phyloP scores from a whole-genome alignment of 2,113 vertebrate genomes.

The Psittacula cyanocephala region DNA sequence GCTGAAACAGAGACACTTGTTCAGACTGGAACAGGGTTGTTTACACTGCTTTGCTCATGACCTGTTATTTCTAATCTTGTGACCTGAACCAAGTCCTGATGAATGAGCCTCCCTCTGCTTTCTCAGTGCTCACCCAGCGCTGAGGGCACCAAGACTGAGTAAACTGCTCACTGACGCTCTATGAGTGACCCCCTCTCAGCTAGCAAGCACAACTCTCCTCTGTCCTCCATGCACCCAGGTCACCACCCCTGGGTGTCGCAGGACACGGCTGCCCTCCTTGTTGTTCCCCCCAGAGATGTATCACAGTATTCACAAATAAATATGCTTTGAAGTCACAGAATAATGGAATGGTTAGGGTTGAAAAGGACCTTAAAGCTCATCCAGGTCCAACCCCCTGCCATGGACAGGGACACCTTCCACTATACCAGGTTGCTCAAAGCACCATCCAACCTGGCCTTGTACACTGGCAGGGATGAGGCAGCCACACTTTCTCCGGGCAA shows the following conservation, averaged over 20 bases:
- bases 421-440: background rate
- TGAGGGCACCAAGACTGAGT: background rate
- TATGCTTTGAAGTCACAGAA: background rate
- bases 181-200: background rate
- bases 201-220: background rate
- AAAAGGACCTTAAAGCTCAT: background rate
- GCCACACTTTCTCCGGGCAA: background rate
- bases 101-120: background rate
- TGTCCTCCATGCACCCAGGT: background rate
- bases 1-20: background rate
- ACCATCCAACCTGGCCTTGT: background rate
- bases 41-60: background rate
- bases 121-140: background rate
- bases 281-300: background rate
- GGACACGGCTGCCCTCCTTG: background rate
- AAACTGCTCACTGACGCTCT: background rate
- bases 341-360: background rate
- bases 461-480: background rate
- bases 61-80: background rate
- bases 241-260: background rate
- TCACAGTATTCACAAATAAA: background rate
- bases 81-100: background rate
- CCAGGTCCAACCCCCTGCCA: background rate
- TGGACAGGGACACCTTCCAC: background rate
- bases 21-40: background rate